Evolutionary conservation across 2,113 vertebrate species (phyloP).

Genomic region (Bufo bufo): DNA sequence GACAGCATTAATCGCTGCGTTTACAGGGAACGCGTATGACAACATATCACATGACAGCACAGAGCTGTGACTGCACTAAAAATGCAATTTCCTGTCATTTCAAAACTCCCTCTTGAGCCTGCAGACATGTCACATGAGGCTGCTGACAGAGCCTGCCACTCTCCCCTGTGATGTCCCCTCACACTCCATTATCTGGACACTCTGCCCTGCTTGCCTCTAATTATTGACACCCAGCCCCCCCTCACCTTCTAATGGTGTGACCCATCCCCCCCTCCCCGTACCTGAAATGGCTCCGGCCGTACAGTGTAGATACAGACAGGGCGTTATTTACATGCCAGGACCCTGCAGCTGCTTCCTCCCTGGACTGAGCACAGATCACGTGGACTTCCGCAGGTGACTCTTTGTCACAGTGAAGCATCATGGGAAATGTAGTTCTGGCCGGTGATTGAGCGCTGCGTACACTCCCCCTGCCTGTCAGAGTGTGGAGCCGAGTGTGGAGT

Average conservation of each 20-base stretch:
- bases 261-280: not conserved
- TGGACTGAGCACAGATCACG: conserved; percentile 12
- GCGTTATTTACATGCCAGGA: conserved; percentile 31
- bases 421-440: conserved; percentile 54
- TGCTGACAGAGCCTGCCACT: not conserved
- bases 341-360: not conserved
- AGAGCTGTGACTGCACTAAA: not conserved
- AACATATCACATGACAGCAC: too few relatives aligned
- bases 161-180: not conserved
- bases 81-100: not conserved
- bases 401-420: not conserved
- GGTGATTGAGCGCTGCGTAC: not conserved
- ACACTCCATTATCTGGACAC: not conserved
- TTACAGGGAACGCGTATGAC: too few relatives aligned
- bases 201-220: not conserved
- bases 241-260: not conserved
- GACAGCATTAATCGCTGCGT: too few relatives aligned
- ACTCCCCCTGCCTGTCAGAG: not conserved
- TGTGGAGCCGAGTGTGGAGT: too few relatives aligned
- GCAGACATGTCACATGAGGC: not conserved
- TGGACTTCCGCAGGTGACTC: conserved; percentile 53
- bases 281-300: not conserved
- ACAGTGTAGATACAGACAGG: not conserved
- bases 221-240: not conserved
- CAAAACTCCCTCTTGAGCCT: not conserved